Percentiles rank a stretch among this genome's conserved stretches.
Conservation (phyloP, 2,797 vertebrate genomes). For the Acomys russatus region DNA sequence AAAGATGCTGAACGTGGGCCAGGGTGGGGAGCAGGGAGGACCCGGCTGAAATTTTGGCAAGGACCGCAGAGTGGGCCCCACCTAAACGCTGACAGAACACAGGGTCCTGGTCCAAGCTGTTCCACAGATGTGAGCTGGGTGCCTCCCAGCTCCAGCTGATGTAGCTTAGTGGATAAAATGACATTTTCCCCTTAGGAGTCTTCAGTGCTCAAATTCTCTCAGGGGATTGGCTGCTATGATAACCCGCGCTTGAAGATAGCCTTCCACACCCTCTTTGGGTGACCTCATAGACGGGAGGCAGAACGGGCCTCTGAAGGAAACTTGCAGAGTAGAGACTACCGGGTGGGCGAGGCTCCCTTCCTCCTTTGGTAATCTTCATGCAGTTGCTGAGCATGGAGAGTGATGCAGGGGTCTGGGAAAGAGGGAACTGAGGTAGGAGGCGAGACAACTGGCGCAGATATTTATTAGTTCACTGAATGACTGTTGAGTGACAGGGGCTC, state of each 20-base stretch:
- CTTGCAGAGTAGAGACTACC: background rate
- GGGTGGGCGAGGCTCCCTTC: background rate
- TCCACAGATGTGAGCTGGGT: slow-evolving; percentile 66
- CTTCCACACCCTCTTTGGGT: slow-evolving; percentile 49
- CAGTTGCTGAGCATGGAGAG: background rate
- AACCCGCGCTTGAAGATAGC: background rate
- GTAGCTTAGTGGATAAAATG: slow-evolving; percentile 57
- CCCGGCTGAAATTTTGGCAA: slow-evolving; percentile 61
- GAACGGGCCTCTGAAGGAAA: background rate
- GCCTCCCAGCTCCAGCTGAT: slow-evolving; percentile 76
- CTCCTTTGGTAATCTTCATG: background rate
- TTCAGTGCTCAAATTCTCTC: slow-evolving; percentile 50
- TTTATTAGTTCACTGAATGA: slow-evolving; percentile 75
- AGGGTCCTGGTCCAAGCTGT: slow-evolving; percentile 68
- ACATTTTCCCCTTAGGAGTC: slow-evolving; percentile 60
- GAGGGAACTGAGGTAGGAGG: background rate
- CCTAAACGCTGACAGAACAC: slow-evolving; percentile 78
- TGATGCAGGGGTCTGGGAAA: background rate
- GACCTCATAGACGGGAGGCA: slow-evolving; percentile 35
- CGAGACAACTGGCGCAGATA: background rate
- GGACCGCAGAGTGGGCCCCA: slow-evolving; percentile 61
- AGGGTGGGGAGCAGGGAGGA: slow-evolving; percentile 70
- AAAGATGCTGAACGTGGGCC: slow-evolving; percentile 54
- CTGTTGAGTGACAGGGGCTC: slow-evolving; percentile 76
- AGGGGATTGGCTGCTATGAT: slow-evolving; percentile 46